Conservation (phyloP, 2,797 vertebrate species). For the Danio tinwini region DNA sequence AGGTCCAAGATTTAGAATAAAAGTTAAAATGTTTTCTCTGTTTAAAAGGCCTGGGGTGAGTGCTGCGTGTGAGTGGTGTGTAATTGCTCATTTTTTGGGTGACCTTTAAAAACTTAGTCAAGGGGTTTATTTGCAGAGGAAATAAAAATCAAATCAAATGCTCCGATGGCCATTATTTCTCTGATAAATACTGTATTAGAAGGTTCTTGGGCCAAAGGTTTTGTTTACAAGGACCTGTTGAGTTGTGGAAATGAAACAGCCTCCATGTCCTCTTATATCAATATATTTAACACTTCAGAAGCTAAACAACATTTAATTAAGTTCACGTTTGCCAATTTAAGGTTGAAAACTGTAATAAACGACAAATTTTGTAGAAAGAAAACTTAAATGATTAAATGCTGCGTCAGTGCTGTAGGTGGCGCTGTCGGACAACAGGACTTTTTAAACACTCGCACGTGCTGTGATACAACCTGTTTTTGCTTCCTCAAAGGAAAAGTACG, state of each 20-base stretch:
- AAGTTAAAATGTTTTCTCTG: too few species aligned
- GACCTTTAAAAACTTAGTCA: too few species aligned
- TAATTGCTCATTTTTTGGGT: too few species aligned
- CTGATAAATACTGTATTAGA: neutral
- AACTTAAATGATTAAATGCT: neutral
- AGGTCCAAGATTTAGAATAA: too few species aligned
- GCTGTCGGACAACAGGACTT: neutral
- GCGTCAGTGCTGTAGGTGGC: neutral
- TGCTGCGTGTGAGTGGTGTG: too few species aligned
- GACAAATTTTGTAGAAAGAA: too few species aligned
- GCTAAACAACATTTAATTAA: neutral
- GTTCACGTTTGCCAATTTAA: neutral
- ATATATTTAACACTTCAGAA: neutral
- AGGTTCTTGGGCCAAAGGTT: neutral
- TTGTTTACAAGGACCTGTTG: neutral
- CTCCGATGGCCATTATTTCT: neutral
- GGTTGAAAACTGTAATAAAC: neutral
- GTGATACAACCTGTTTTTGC: neutral
- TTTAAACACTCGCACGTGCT: slow-evolving; percentile 29
- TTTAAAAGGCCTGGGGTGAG: too few species aligned
- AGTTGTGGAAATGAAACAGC: neutral
- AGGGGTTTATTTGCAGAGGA: too few species aligned
- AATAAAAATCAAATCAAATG: too few species aligned
- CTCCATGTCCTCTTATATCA: neutral
- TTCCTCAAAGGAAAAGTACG: neutral